Conservation (phyloP, 2,797 vertebrate genomes). For the Champsocephalus esox region DNA sequence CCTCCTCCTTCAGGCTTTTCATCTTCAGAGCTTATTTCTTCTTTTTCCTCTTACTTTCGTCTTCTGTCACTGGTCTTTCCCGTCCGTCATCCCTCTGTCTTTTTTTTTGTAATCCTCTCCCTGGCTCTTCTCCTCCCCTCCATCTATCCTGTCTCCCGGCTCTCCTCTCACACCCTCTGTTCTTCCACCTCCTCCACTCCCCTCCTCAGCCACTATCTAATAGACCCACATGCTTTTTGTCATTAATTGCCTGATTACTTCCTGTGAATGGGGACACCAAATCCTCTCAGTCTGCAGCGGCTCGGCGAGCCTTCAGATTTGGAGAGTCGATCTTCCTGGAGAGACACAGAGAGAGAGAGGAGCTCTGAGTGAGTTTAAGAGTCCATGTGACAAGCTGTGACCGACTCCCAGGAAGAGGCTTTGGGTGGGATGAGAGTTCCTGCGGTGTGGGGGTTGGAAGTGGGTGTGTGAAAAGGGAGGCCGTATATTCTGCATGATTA, state of each 20-base stretch:
- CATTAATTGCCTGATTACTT: slow-evolving; percentile 87
- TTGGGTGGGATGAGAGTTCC: slow-evolving; percentile 65
- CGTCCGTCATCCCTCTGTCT: slow-evolving; percentile 67
- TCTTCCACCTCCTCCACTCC: slow-evolving; percentile 34
- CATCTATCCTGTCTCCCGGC: slow-evolving; percentile 52
- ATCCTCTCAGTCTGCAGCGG: slow-evolving; percentile 79
- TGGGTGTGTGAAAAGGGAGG: background rate
- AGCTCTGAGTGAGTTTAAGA: slow-evolving; percentile 68
- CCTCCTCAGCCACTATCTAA: slow-evolving; percentile 75
- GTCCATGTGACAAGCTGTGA: slow-evolving; percentile 74
- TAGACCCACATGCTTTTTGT: slow-evolving; percentile 82
- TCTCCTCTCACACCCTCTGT: slow-evolving; percentile 36
- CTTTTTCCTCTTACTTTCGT: slow-evolving; percentile 62
- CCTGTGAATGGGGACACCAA: slow-evolving; percentile 83
- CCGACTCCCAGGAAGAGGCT: slow-evolving; percentile 69
- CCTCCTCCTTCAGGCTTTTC: slow-evolving; percentile 55
- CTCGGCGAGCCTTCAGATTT: slow-evolving; percentile 78
- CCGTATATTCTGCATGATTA: slow-evolving; percentile 27
- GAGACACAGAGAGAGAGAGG: slow-evolving; percentile 30
- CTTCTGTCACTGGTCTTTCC: slow-evolving; percentile 60
- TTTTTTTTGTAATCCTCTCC: slow-evolving; percentile 37
- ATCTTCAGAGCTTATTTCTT: slow-evolving; percentile 64
- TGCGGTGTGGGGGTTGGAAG: slow-evolving; percentile 12
- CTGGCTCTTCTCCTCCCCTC: slow-evolving; percentile 45
- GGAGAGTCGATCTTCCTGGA: slow-evolving; percentile 70